Percentiles rank a stretch among this genome's conserved stretches.
phyloP scores from a whole-genome alignment of 1,140 invertebrate genomes.

The Neoseiulus cucumeris region DNA sequence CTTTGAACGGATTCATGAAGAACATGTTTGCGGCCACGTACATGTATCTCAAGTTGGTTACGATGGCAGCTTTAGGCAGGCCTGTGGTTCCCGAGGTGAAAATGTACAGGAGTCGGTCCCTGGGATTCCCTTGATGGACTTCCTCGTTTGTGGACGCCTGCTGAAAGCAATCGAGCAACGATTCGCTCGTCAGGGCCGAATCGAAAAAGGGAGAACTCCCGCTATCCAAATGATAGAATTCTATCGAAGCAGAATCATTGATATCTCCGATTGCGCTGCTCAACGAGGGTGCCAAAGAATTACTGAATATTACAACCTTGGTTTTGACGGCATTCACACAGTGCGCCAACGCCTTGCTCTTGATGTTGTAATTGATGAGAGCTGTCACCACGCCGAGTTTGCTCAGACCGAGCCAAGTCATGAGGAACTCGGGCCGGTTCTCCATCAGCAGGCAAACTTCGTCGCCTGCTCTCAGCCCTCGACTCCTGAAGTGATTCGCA shows the following conservation, averaged over 20 bases:
- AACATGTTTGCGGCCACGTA: slow-evolving; percentile 32
- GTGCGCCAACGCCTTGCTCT: slow-evolving; percentile 22
- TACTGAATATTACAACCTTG: slow-evolving; percentile 23
- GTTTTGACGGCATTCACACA: slow-evolving; percentile 23
- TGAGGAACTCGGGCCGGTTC: slow-evolving; percentile 54
- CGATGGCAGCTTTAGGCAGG: slow-evolving; percentile 68
- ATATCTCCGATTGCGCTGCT: background rate
- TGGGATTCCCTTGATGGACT: background rate
- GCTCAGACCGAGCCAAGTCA: slow-evolving; percentile 61
- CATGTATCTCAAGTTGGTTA: slow-evolving; percentile 47
- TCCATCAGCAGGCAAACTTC: slow-evolving; percentile 68
- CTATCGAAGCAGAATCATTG: background rate
- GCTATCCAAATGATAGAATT: background rate
- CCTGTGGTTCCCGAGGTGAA: slow-evolving; percentile 84
- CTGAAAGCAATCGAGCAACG: background rate
- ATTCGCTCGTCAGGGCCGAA: background rate
- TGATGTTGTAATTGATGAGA: slow-evolving; percentile 24
- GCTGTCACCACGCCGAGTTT: slow-evolving; percentile 25
- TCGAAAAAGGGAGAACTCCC: background rate
- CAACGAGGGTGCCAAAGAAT: slow-evolving; percentile 13
- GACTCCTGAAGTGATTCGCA: slow-evolving; percentile 47
- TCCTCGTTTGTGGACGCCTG: background rate
- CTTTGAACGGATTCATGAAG: slow-evolving; percentile 31
- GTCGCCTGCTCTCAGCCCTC: slow-evolving; percentile 48
- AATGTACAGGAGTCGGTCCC: slow-evolving; percentile 40